These are phyloP conservation scores for Gryllus longicercus DNA, from an alignment of 2,888 invertebrate genomes.

Conservation along the genomic window DNA sequence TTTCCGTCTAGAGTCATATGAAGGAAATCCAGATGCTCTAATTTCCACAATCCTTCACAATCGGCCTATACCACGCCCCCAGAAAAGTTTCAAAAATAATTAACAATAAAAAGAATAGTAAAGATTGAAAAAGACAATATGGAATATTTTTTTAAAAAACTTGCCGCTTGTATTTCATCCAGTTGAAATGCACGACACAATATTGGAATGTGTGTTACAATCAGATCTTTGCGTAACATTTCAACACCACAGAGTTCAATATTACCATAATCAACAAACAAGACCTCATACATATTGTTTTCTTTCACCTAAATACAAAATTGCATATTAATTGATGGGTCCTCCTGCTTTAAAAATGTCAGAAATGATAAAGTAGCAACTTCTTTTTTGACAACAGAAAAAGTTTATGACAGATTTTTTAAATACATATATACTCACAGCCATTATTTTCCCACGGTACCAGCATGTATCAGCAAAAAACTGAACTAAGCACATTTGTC, in stretches of 20 bases:
- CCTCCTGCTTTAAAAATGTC: too few species aligned
- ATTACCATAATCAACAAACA: conserved; percentile 82
- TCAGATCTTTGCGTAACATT: conserved; percentile 60
- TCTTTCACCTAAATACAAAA: conserved; percentile 28
- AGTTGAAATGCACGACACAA: conserved; percentile 63
- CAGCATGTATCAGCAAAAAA: conserved; percentile 63
- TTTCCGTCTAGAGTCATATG: background rate
- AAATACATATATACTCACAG: conserved; percentile 43
- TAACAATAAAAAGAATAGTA: conserved; percentile 20
- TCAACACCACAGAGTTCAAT: conserved; percentile 58
- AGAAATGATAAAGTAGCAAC: too few species aligned
- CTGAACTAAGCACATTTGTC: conserved; percentile 66
- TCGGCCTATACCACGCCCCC: background rate
- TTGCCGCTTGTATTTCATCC: conserved; percentile 52
- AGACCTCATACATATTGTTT: conserved; percentile 47
- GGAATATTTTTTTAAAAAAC: conserved; percentile 33
- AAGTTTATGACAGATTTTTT: too few species aligned
- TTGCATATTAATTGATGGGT: too few species aligned
- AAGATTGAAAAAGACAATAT: background rate
- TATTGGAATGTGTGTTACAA: conserved; percentile 62
- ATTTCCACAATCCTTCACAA: background rate
- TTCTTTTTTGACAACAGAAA: too few species aligned
- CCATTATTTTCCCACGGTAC: conserved; percentile 66
- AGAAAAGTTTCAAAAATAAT: background rate
- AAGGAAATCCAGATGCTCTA: background rate